Evolutionary conservation across 2,888 invertebrate species (phyloP), one percentile per base, ranked within the genome.

Genomic region (Neoascia interrupta): DNA sequence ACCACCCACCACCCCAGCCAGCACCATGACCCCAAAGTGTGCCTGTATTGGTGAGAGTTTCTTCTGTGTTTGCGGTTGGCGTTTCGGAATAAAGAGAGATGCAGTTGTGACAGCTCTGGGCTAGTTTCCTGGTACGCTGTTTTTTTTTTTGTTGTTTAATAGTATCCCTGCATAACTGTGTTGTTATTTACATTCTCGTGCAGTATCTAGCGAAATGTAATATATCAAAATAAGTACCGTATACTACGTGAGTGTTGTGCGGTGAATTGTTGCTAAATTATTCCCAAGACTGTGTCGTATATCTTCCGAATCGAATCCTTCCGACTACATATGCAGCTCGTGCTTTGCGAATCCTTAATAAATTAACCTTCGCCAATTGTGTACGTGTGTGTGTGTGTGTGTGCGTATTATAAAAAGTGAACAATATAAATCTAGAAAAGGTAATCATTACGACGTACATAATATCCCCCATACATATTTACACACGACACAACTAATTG

Each of bases 141-240:
- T 54, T 47, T 45, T 51, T 64, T 60, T 56, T 51, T 58, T 54
- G 41, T 58, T 54, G 37, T 34, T 37, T 31, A 41, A 68, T 69
- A 75, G 56, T 63, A 75, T 56, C 63, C 63, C 63, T 79, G 61
- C 73, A 73, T 68, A 68, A 61, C 73, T 61, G 79, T 79, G 79
- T 79, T 79, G 66, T 79, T 79, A 79, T 79, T 73, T 79, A 79
- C 73, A 79, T 76, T 66, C 23, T 51, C 47, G 63, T 64, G 56
- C 75, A 70, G 43, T 39, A 58, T 18, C 37, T 28, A 68, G 19
- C 26, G 16, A 49, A 68, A 31, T 58, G 47, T 23, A 51, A 63
- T 54, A 75, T 49, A 69, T 26, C 41, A 61, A 45, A 68, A 56
- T 60, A 69, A 5, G 41, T 26, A 58, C 21, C 5, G 16, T 36